A percentile compares a stretch with the other conserved stretches of the same genome.
Evolutionary conservation across 2,888 invertebrate genomes (phyloP).

Genomic region (Cryptophagus acutangulus): DNA sequence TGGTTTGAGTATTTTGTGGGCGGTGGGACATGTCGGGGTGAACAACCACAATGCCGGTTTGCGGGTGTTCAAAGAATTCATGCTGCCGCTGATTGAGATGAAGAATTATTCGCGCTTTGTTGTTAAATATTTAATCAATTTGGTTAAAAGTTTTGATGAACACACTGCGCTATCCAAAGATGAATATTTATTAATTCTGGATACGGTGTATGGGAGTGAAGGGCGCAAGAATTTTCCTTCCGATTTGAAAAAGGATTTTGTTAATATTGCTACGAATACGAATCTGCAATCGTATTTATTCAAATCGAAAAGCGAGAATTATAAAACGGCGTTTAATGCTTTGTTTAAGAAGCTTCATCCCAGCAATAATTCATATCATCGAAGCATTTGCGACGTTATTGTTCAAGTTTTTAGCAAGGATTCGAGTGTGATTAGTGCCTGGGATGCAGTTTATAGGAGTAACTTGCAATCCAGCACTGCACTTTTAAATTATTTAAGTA

Average conservation of each 20-base stretch:
- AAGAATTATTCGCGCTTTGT: constrained; percentile 66
- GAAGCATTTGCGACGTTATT: constrained; percentile 58
- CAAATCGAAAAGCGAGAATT: constrained; percentile 42
- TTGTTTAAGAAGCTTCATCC: constrained; percentile 58
- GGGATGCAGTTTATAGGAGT: constrained; percentile 65
- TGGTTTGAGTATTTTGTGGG: constrained; percentile 70
- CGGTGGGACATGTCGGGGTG: constrained; percentile 67
- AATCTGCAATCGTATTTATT: constrained; percentile 35
- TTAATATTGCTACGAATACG: constrained; percentile 43
- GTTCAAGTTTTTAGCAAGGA: constrained; percentile 59
- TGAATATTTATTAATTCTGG: constrained; percentile 58
- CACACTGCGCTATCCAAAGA: constrained; percentile 42
- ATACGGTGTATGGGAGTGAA: constrained; percentile 54
- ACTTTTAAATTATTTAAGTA: constrained; percentile 57
- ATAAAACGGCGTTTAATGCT: constrained; percentile 55
- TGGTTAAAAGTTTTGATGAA: constrained; percentile 37
- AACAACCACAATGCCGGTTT: constrained; percentile 62
- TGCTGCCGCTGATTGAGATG: constrained; percentile 66
- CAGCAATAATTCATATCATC: constrained; percentile 50
- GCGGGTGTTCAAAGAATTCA: constrained; percentile 70
- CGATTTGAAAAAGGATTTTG: constrained; percentile 54
- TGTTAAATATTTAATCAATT: constrained; percentile 56
- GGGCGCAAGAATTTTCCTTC: constrained; percentile 54
- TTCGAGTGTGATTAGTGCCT: constrained; percentile 59
- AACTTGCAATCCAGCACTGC: constrained; percentile 63